A percentile compares a stretch with the other conserved stretches of the same genome.
These are phyloP conservation scores for Casuarius casuarius DNA, from an alignment of 2,113 vertebrate species.

Conservation along the genomic window DNA sequence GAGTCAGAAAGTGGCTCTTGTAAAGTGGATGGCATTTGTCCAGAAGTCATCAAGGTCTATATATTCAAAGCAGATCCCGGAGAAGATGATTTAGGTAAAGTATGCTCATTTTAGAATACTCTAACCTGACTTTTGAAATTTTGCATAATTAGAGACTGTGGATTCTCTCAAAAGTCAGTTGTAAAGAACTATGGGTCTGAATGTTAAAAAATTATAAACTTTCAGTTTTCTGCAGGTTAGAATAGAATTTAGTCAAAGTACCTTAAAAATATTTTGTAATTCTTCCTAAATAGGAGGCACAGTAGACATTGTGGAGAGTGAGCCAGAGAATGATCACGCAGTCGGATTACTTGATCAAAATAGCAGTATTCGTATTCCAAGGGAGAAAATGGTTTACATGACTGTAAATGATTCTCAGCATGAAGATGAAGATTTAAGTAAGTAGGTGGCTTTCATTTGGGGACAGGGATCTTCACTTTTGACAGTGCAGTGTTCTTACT, in stretches of 20 bases:
- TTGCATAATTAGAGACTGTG: neutral
- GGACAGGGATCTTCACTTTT: constrained; percentile 55
- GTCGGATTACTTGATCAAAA: constrained; percentile 87
- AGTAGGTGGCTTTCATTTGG: constrained; percentile 80
- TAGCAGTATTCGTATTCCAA: constrained; percentile 84
- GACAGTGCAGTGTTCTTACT: constrained; percentile 5
- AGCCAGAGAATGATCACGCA: constrained; percentile 86
- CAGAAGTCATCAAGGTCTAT: constrained; percentile 99
- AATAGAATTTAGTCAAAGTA: neutral
- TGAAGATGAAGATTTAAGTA: constrained; percentile 92
- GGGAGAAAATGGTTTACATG: constrained; percentile 99
- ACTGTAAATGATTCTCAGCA: constrained; percentile 93
- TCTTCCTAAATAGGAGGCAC: constrained; percentile 85
- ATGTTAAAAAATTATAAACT: neutral
- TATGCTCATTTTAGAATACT: constrained; percentile 10
- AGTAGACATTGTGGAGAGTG: constrained; percentile 93
- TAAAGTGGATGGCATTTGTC: constrained; percentile 91
- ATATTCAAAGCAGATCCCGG: constrained; percentile 99
- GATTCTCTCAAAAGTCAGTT: neutral
- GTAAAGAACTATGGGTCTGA: neutral
- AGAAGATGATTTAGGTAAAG: constrained; percentile 95
- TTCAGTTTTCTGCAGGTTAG: neutral
- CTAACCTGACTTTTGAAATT: constrained; percentile 24
- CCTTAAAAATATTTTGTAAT: constrained; percentile 34
- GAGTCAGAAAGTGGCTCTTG: constrained; percentile 89